phyloP scores from a whole-genome alignment of 2,797 vertebrate genomes.

The Manis javanica region DNA sequence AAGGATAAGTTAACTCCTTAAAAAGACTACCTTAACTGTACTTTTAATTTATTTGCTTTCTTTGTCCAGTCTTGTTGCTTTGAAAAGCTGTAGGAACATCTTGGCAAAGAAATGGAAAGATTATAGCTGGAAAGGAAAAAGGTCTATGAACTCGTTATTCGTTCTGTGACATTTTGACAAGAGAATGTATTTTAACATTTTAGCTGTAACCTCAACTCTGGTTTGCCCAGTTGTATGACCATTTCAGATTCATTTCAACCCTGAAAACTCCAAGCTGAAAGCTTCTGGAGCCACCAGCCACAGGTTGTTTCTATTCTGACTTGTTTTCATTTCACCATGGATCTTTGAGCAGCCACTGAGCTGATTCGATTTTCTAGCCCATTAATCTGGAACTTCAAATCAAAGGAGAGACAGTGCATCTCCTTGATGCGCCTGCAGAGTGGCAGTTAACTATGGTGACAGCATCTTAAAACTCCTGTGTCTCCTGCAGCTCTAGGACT shows the following conservation, averaged over 20 bases:
- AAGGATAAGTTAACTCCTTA: neutral
- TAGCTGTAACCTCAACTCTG: neutral
- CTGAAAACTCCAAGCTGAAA: slow-evolving; percentile 45
- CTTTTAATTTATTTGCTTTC: slow-evolving; percentile 44
- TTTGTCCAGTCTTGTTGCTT: neutral
- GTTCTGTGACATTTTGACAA: neutral
- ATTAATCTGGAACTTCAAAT: slow-evolving; percentile 82
- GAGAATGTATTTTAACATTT: slow-evolving; percentile 12
- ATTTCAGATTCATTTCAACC: slow-evolving; percentile 48
- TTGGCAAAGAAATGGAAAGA: neutral
- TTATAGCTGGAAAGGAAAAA: neutral
- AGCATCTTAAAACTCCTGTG: slow-evolving; percentile 11
- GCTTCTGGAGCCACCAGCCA: neutral
- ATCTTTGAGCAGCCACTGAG: slow-evolving; percentile 70
- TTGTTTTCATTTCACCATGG: slow-evolving; percentile 60
- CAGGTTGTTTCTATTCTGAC: neutral
- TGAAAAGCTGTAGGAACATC: neutral
- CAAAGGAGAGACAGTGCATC: slow-evolving; percentile 43
- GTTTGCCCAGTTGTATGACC: neutral
- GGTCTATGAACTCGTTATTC: neutral
- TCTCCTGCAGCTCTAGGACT: neutral
- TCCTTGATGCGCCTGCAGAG: slow-evolving; percentile 39
- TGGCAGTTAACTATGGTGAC: neutral
- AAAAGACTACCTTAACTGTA: neutral
- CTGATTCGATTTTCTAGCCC: slow-evolving; percentile 84